Percentiles rank a stretch among this genome's conserved stretches.
These are phyloP conservation scores for Thymelicus sylvestris DNA, from an alignment of 2,888 invertebrate genomes.

Conservation along the genomic window DNA sequence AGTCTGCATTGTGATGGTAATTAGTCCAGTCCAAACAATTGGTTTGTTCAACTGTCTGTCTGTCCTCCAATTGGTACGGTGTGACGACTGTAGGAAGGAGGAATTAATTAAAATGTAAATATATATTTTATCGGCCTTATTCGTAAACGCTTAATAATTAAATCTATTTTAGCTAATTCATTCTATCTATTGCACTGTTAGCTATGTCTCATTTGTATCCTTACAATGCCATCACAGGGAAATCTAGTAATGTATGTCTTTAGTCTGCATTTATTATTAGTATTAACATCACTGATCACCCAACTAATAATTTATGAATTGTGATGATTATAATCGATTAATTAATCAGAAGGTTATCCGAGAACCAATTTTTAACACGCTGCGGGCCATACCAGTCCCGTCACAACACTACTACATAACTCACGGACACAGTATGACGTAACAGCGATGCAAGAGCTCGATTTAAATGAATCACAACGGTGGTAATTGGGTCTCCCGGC, in stretches of 20 bases:
- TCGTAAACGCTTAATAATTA: not conserved
- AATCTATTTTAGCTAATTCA: not conserved
- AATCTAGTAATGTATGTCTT: too few relatives aligned
- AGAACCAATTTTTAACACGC: too few relatives aligned
- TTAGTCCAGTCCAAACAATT: not conserved
- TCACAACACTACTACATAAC: not conserved
- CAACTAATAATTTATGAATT: too few relatives aligned
- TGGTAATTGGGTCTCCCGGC: slow-evolving; percentile 75
- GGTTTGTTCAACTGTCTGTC: slow-evolving; percentile 22
- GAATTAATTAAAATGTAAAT: not conserved
- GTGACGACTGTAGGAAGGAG: not conserved
- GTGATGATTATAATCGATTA: too few relatives aligned
- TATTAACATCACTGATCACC: too few relatives aligned
- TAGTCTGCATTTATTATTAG: too few relatives aligned
- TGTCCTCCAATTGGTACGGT: slow-evolving; percentile 15
- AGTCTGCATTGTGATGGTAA: slow-evolving; percentile 21
- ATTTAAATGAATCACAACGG: slow-evolving; percentile 82
- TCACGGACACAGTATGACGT: slow-evolving; percentile 6
- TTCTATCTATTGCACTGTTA: too few relatives aligned
- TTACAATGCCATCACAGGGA: too few relatives aligned
- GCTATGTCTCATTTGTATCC: too few relatives aligned
- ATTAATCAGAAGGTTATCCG: too few relatives aligned
- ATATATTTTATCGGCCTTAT: not conserved
- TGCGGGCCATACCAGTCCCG: not conserved
- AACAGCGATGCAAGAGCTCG: slow-evolving; percentile 70